phyloP scores from a whole-genome alignment of 1,140 invertebrate species.

The Drosophila orena region DNA sequence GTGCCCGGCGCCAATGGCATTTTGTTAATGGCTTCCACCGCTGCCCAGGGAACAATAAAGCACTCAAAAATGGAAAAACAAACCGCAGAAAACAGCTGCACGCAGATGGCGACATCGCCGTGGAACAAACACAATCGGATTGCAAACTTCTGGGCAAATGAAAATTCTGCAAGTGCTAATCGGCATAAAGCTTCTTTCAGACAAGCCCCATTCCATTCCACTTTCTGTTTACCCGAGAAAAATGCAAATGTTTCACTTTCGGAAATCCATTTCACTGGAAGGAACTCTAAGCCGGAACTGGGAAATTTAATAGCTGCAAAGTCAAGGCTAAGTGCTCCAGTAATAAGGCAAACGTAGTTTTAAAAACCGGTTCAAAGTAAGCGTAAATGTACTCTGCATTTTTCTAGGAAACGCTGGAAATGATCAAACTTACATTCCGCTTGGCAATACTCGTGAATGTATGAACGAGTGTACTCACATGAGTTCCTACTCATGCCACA shows the following conservation, averaged over 20 bases:
- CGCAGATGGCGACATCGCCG: slow-evolving; percentile 40
- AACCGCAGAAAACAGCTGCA: slow-evolving; percentile 32
- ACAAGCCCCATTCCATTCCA: background rate
- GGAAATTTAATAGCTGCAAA: too few species aligned
- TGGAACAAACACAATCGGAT: slow-evolving; percentile 19
- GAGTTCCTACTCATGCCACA: background rate
- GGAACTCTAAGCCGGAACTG: too few species aligned
- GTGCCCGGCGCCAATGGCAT: slow-evolving; percentile 51
- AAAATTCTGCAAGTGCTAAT: slow-evolving; percentile 18
- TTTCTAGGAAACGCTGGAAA: too few species aligned
- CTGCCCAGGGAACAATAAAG: slow-evolving; percentile 16
- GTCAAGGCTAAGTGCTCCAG: too few species aligned
- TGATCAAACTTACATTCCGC: too few species aligned
- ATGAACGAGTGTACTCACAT: background rate
- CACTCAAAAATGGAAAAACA: slow-evolving; percentile 23
- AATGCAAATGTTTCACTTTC: background rate
- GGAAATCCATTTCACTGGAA: background rate
- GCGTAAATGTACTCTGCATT: too few species aligned
- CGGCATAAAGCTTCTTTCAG: background rate
- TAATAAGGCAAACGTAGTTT: too few species aligned
- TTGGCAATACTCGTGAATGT: too few species aligned
- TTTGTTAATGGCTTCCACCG: slow-evolving; percentile 57
- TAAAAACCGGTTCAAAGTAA: too few species aligned
- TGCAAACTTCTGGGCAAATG: slow-evolving; percentile 13
- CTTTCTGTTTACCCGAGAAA: background rate